Evolutionary conservation across 2,113 vertebrate genomes (phyloP).

Genomic region (Dissostichus mawsoni): DNA sequence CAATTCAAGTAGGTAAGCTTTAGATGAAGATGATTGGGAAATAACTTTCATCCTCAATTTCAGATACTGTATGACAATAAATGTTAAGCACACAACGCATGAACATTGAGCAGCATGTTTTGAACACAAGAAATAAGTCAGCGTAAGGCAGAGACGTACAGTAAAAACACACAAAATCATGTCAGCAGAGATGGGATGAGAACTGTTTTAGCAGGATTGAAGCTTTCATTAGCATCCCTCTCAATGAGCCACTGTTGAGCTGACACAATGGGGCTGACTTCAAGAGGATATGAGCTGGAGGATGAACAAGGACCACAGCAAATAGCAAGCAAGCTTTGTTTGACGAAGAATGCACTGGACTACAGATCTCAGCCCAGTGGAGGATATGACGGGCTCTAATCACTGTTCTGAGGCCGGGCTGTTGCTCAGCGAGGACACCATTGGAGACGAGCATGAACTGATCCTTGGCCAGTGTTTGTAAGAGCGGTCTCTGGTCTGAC

Average conservation of each 20-base stretch:
- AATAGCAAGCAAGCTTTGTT: constrained; percentile 68
- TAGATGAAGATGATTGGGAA: constrained; percentile 44
- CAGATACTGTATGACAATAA: constrained; percentile 59
- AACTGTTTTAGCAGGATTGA: constrained; percentile 14
- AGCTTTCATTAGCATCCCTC: constrained; percentile 57
- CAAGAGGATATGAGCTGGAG: constrained; percentile 63
- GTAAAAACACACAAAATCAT: constrained; percentile 47
- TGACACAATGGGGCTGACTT: constrained; percentile 64
- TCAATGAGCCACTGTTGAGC: constrained; percentile 58
- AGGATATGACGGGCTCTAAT: constrained; percentile 43
- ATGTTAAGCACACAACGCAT: constrained; percentile 48
- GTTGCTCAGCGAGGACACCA: constrained; percentile 19
- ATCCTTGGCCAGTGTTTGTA: constrained; percentile 41
- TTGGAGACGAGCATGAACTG: constrained; percentile 23
- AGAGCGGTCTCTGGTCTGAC: constrained; percentile 44
- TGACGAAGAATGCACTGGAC: constrained; percentile 36
- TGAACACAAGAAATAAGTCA: constrained; percentile 53
- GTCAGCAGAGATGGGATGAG: constrained; percentile 30
- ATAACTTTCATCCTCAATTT: constrained; percentile 50
- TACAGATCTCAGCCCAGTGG: constrained; percentile 49
- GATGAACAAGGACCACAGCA: constrained; percentile 66
- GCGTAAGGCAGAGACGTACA: constrained; percentile 71
- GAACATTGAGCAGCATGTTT: constrained; percentile 70
- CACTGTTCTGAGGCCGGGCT: constrained; percentile 49
- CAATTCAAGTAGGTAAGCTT: constrained; percentile 71